phyloP scores from a whole-genome alignment of 2,113 vertebrate species.

The Leptocoma aspasia region DNA sequence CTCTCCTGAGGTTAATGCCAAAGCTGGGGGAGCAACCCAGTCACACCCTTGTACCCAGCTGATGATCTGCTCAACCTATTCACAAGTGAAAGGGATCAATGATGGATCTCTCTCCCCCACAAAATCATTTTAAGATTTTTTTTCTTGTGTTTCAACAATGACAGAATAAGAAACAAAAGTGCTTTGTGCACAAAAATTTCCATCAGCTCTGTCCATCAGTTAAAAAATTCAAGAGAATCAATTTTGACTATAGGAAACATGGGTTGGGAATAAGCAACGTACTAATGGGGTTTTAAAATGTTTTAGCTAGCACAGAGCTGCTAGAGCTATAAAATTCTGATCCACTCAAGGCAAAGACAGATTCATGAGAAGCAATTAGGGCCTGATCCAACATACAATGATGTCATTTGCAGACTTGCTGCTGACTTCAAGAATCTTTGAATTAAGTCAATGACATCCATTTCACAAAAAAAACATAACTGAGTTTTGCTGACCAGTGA shows the following conservation, averaged over 20 bases:
- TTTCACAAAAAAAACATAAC: neutral
- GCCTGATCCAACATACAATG: neutral
- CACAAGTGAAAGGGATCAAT: neutral
- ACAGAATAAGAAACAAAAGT: neutral
- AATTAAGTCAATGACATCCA: neutral
- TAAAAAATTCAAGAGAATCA: neutral
- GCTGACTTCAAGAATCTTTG: neutral
- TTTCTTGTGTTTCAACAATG: neutral
- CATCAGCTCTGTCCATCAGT: neutral
- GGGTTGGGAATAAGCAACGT: neutral
- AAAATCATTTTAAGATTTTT: neutral
- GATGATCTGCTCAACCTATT: neutral
- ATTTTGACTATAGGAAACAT: neutral
- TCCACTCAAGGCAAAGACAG: conserved; percentile 32
- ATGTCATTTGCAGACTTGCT: conserved; percentile 7
- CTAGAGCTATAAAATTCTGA: conserved; percentile 44
- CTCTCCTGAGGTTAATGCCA: neutral
- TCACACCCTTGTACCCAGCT: neutral
- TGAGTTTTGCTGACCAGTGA: neutral
- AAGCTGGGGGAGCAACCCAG: neutral
- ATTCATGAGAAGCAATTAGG: conserved; percentile 28
- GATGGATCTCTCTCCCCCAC: neutral
- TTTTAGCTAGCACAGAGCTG: conserved; percentile 20
- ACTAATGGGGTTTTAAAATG: conserved; percentile 39
- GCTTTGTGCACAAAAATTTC: neutral